phyloP scores from a whole-genome alignment of 1,140 invertebrate species.

The Paraescarpia echinospica region DNA sequence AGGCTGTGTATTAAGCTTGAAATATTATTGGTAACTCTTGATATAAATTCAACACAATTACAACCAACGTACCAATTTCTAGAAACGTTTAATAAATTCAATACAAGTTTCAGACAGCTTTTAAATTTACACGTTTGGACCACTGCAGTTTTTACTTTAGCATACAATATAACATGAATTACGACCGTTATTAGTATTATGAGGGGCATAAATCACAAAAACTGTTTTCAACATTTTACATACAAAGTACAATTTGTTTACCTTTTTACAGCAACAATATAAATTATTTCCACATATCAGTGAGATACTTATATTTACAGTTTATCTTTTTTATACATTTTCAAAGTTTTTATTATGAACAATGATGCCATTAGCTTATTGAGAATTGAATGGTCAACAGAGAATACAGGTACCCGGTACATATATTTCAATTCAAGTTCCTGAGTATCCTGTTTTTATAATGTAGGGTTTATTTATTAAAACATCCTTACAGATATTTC shows the following conservation, averaged over 20 bases:
- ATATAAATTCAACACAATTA: background rate
- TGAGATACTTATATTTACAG: background rate
- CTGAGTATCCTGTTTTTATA: background rate
- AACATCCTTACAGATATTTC: background rate
- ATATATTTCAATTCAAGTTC: background rate
- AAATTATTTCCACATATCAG: background rate
- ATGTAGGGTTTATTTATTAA: background rate
- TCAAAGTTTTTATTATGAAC: background rate
- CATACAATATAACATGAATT: background rate
- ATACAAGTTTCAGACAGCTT: constrained; percentile 30
- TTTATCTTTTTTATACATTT: background rate
- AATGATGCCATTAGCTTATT: too few species aligned
- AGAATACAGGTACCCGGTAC: too few species aligned
- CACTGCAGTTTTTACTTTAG: background rate
- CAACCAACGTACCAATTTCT: constrained; percentile 8
- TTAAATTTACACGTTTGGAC: constrained; percentile 32
- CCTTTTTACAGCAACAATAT: background rate
- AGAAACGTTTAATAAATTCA: background rate
- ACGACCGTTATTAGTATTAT: background rate
- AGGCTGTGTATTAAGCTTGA: too few species aligned
- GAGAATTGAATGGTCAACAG: too few species aligned
- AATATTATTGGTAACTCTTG: background rate
- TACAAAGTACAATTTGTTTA: too few species aligned
- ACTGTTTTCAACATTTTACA: background rate
- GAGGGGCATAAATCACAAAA: background rate